Percentiles rank a stretch among this genome's conserved stretches.
Conservation (phyloP, 1,140 invertebrate genomes). For the Drosophila triauraria region DNA sequence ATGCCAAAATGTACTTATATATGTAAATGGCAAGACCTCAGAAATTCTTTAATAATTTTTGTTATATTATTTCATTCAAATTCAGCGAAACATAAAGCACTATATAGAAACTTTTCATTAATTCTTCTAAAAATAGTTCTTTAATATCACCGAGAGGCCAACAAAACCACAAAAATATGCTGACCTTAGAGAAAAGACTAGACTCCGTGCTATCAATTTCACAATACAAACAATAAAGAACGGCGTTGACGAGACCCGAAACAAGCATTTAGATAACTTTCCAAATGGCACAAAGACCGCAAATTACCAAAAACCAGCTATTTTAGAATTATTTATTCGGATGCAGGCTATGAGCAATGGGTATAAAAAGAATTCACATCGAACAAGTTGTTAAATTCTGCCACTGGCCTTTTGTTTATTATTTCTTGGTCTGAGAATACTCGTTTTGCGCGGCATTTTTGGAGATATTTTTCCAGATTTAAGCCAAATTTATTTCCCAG, state of each 20-base stretch:
- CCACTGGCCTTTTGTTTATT: conserved; percentile 36
- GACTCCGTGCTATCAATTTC: conserved; percentile 6
- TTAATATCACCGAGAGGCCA: conserved; percentile 4
- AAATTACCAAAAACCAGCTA: background rate
- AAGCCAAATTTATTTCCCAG: background rate
- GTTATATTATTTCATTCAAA: background rate
- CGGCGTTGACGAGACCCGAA: background rate
- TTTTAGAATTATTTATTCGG: background rate
- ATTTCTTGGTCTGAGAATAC: conserved; percentile 12
- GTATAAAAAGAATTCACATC: background rate
- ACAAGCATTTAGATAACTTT: background rate
- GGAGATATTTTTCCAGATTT: background rate
- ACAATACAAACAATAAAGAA: conserved; percentile 1
- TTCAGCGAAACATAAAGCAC: background rate
- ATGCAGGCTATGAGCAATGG: conserved; percentile 5
- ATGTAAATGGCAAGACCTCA: too few relatives aligned
- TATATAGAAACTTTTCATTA: background rate
- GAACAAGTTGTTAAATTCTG: conserved; percentile 33
- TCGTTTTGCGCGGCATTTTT: conserved; percentile 12
- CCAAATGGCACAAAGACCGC: background rate
- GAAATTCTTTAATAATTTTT: background rate
- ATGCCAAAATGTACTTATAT: too few relatives aligned
- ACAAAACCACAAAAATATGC: background rate
- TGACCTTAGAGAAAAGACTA: background rate
- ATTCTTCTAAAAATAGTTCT: conserved; percentile 16